Base-by-base conservation (phyloP, 2,113 vertebrate species). In the Zeus faber region DNA sequence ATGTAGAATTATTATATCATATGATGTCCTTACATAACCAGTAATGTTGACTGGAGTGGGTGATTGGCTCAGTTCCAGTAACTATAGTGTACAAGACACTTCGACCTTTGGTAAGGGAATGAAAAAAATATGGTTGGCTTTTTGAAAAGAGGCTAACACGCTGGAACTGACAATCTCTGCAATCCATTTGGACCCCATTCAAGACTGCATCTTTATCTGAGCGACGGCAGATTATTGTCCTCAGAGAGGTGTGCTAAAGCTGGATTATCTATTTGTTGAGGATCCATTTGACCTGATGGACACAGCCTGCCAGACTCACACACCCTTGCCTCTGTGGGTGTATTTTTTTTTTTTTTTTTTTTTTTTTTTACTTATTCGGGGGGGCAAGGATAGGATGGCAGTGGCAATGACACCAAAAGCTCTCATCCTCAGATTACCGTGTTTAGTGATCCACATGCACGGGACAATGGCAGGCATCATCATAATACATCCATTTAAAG, bases 191-290 rank as follows among this genome's bases (percentile, higher is more conserved):
- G 86, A 81, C 62, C 45, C 51, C 39, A 57, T 74, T 85, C 79
- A 80, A 81, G 77, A 79, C 83, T 77, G 79, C 31, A 70, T 79
- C 63, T 84, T 79, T 79, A 83, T 80, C 72, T 80, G 77, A 83
- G 77, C 35, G 62, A 81, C 66, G 61, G 76, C 78, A 83, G 85
- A 87, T 86, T 87, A 86, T 68, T 74, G 72, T 85, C 81, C 78
- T 56, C 61, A 70, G 81, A 85, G 84, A 88, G 83, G 87, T 89
- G 86, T 87, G 75, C 62, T 85, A 83, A 88, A 86, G 70, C 61
- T 60, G 85, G 83, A 88, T 88, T 85, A 86, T 86, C 85, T 74
- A 81, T 73, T 86, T 85, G 81, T 79, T 76, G 77, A 71, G 76
- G 74, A 77, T 80, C 72, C 70, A 61, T 74, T 59, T 79, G 83